Percentiles rank a stretch among this genome's conserved stretches.
phyloP scores from a whole-genome alignment of 1,140 invertebrate genomes.

The Rhopalosiphum maidis region DNA sequence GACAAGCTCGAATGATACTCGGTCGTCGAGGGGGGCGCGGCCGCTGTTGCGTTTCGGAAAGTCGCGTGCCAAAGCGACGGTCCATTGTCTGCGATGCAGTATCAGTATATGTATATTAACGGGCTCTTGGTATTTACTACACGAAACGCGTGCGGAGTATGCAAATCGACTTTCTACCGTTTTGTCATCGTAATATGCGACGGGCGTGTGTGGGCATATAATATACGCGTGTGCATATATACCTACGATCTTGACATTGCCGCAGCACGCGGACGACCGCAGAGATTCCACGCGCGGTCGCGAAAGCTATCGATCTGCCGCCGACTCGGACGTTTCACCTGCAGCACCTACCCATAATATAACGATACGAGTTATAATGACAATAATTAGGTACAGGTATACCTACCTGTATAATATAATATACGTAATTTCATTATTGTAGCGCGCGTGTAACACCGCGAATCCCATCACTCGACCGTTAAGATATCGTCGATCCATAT shows the following conservation, averaged over 20 bases:
- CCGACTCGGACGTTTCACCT: background rate
- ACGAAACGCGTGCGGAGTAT: background rate
- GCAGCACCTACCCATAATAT: too few relatives aligned
- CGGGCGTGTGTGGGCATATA: background rate
- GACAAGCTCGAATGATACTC: background rate
- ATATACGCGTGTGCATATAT: background rate
- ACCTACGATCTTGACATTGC: conserved; percentile 48
- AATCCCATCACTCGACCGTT: too few relatives aligned
- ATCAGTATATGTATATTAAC: background rate
- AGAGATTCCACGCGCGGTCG: conserved; percentile 6
- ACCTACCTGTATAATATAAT: background rate
- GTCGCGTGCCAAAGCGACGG: conserved; percentile 27
- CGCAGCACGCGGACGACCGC: background rate
- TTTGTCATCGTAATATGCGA: conserved; percentile 41
- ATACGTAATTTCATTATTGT: background rate
- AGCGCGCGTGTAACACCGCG: background rate
- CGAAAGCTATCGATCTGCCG: conserved; percentile 18
- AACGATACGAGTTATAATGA: background rate
- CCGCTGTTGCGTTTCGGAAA: conserved; percentile 32
- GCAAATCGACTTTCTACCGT: conserved; percentile 54
- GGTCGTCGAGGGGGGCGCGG: background rate
- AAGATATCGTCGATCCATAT: too few relatives aligned
- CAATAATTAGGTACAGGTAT: background rate
- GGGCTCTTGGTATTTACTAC: background rate
- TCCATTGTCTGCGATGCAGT: conserved; percentile 24